These are phyloP conservation scores for Argya squamiceps DNA, from an alignment of 2,797 vertebrate species.

Conservation along the genomic window DNA sequence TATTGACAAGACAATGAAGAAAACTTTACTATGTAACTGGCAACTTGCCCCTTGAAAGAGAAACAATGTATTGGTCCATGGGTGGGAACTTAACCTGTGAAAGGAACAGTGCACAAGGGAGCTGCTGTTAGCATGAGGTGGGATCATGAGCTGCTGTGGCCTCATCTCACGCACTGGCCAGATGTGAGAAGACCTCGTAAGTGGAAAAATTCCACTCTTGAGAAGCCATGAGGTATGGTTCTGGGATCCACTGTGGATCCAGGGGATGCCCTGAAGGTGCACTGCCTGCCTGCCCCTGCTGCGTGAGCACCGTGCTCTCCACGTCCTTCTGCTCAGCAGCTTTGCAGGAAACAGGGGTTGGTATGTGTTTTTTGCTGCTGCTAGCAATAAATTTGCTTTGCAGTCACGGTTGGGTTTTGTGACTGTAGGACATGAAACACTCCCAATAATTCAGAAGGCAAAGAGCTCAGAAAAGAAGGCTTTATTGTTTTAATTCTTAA, in stretches of 20 bases:
- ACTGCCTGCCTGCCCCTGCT: background rate
- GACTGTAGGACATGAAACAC: too few species aligned
- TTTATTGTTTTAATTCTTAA: too few species aligned
- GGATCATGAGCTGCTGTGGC: rapidly evolving
- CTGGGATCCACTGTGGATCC: rapidly evolving
- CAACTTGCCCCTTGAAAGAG: background rate
- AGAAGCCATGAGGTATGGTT: background rate
- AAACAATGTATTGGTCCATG: background rate
- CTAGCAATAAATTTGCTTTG: background rate
- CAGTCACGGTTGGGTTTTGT: too few species aligned
- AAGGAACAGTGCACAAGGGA: background rate
- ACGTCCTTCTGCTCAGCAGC: rapidly evolving
- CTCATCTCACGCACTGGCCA: rapidly evolving
- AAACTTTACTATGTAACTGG: background rate
- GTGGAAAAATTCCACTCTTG: background rate
- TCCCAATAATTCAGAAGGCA: too few species aligned
- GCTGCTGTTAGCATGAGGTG: background rate
- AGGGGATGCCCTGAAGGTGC: background rate
- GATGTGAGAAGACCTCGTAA: rapidly evolving
- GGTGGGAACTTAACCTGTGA: background rate
- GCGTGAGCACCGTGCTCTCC: background rate
- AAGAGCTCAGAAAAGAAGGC: too few species aligned
- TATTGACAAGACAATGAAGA: background rate
- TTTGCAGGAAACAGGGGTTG: rapidly evolving
- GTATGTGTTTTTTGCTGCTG: background rate